Evolutionary conservation across 2,888 invertebrate genomes (phyloP), one percentile per base, ranked within the genome.

Genomic region (Rhagophthalmus giganteus): DNA sequence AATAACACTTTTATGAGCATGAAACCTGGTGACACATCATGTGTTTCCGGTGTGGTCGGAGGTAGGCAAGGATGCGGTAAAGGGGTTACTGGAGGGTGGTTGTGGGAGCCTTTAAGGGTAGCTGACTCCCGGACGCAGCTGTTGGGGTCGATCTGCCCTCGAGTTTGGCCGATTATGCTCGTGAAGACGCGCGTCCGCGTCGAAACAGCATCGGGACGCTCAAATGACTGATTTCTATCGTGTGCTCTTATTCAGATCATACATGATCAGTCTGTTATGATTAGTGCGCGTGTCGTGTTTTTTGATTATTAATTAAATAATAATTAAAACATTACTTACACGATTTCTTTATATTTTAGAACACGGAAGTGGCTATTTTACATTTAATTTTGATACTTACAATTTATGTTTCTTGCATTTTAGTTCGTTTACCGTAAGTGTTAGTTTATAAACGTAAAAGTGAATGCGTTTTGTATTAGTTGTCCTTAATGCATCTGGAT

Each of bases 51-150:
- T 30, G 45, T 35, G 54, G 54, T 27, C 45, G 44, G 49, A 54
- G 45, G 44, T 39, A 33, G 40, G 49, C 34, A 40, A 48, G 54
- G 49, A 54, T 54, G 49, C 54, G 48, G 48, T 39, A 42, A 38
- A 45, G 34, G 54, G 54, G 54, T 26, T 38, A 31, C 25, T 32
- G 34, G 39, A 37, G 48, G 48, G 49, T 49, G 54, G 48, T 39
- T 9, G 47, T 35, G 46, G 30, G 25, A 40, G 46, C 33, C n/a
- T 45, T 41, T 37, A 47, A 39, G 54, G 53, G 53, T 53, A 48
- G 53, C 53, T 54, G 45, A 54, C 56, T 51, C 55, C 58, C 56
- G 58, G 58, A 58, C 58, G 54, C 51, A 58, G 58, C 58, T 58
- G 58, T 38, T 48, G 56, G 56, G 58, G 58, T 58, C 58, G 58